Percentiles rank a stretch among this genome's conserved stretches.
These are phyloP conservation scores for Cremastobaeus sp. DNA, from an alignment of 2,888 invertebrate genomes.

Conservation along the genomic window DNA sequence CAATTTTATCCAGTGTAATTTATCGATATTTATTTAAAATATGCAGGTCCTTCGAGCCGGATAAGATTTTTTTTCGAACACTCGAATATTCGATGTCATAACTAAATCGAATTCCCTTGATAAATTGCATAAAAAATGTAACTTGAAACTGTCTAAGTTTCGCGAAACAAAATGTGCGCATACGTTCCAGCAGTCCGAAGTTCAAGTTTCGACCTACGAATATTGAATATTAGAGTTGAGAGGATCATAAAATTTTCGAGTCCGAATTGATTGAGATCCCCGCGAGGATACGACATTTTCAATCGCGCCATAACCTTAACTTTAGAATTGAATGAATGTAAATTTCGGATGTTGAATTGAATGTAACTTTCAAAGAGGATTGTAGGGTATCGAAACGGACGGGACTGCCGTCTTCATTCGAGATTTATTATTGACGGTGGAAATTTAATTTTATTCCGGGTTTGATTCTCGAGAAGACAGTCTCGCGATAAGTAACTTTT, in stretches of 20 bases:
- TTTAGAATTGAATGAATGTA: slow-evolving; percentile 41
- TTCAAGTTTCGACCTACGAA: not conserved
- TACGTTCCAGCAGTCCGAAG: not conserved
- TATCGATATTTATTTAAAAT: no score
- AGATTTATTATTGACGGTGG: slow-evolving; percentile 47
- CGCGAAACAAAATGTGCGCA: no score
- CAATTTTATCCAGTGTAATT: no score
- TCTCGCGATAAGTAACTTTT: slow-evolving; percentile 27
- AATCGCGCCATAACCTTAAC: slow-evolving; percentile 35
- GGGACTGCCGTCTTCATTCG: slow-evolving; percentile 7
- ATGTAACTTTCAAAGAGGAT: slow-evolving; percentile 42
- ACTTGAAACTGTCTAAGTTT: no score
- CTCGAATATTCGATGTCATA: no score
- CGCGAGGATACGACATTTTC: slow-evolving; percentile 30
- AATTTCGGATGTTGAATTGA: slow-evolving; percentile 46
- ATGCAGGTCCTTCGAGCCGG: no score
- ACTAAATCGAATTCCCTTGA: no score
- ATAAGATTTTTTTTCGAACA: no score
- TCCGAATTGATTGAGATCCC: slow-evolving; percentile 33
- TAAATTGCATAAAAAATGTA: no score
- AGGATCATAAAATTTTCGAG: slow-evolving; percentile 9
- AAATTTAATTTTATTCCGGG: slow-evolving; percentile 41
- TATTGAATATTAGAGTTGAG: slow-evolving; percentile 13
- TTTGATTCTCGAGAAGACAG: slow-evolving; percentile 4
- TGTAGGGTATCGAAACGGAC: slow-evolving; percentile 9